Percentiles rank a stretch among this genome's conserved stretches.
phyloP scores from a whole-genome alignment of 2,797 vertebrate genomes.

The Gambelia wislizenii region DNA sequence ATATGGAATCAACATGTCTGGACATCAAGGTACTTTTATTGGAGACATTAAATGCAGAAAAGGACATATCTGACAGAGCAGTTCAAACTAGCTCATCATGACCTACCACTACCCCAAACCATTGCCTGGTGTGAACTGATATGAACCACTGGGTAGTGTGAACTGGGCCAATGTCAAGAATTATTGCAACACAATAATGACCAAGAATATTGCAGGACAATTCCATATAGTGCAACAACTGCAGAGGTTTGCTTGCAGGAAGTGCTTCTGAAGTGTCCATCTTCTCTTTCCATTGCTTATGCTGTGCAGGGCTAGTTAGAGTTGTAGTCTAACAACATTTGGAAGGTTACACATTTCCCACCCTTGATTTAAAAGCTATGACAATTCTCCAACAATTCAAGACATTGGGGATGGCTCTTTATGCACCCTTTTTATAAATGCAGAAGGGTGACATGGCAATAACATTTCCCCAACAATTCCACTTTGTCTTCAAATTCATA shows the following conservation, averaged over 20 bases:
- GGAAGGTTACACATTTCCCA: no score
- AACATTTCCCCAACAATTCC: no score
- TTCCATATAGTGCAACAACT: background rate
- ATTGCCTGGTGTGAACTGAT: background rate
- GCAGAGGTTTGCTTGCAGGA: background rate
- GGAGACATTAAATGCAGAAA: background rate
- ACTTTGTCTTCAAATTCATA: no score
- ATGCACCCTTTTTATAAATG: no score
- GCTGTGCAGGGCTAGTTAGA: no score
- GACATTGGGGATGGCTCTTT: no score
- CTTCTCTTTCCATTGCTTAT: no score
- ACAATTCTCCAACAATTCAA: no score
- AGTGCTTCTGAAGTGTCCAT: background rate
- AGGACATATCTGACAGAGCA: background rate
- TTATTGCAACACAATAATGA: background rate
- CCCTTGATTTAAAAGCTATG: background rate
- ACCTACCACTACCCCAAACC: background rate
- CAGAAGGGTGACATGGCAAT: no score
- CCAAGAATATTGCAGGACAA: background rate
- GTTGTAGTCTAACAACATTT: no score
- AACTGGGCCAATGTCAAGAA: background rate
- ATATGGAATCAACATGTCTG: background rate
- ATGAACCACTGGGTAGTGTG: background rate
- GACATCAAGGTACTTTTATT: rapidly evolving
- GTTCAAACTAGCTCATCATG: background rate